Evolutionary conservation across 2,888 invertebrate genomes (phyloP).

Genomic region (Eupithecia subumbrata): DNA sequence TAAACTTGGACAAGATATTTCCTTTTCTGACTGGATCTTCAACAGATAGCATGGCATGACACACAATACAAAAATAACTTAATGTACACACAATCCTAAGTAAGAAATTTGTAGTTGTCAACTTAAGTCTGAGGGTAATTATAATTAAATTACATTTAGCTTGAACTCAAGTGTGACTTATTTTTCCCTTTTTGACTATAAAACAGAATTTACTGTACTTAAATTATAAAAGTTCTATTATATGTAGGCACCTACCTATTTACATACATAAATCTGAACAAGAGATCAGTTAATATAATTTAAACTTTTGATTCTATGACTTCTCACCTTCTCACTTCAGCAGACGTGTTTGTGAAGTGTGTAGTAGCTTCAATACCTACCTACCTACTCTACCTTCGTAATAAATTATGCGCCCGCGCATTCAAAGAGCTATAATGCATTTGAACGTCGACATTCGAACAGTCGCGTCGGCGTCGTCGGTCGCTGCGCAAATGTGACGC

Average conservation of each 20-base stretch:
- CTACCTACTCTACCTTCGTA: neutral
- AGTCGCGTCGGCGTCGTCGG: neutral
- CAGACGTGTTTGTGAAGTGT: neutral
- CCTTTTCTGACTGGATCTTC: neutral
- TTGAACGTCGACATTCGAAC: neutral
- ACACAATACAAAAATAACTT: neutral
- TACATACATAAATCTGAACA: neutral
- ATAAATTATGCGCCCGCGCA: slow-evolving; percentile 4
- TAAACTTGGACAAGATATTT: neutral
- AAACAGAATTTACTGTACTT: neutral
- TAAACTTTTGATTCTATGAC: neutral
- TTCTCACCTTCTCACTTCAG: too few relatives aligned
- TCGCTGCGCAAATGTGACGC: neutral
- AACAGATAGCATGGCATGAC: neutral
- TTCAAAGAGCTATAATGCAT: neutral
- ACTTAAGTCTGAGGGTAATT: neutral
- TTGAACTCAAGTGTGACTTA: neutral
- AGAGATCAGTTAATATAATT: neutral
- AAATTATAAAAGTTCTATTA: neutral
- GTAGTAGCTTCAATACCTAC: too few relatives aligned
- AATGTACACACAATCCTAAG: neutral
- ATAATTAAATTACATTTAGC: neutral
- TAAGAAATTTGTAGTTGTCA: neutral
- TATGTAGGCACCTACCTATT: neutral
- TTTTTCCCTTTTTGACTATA: neutral